Conservation (phyloP, 2,888 invertebrate genomes). For the Melanostoma mellinum region DNA sequence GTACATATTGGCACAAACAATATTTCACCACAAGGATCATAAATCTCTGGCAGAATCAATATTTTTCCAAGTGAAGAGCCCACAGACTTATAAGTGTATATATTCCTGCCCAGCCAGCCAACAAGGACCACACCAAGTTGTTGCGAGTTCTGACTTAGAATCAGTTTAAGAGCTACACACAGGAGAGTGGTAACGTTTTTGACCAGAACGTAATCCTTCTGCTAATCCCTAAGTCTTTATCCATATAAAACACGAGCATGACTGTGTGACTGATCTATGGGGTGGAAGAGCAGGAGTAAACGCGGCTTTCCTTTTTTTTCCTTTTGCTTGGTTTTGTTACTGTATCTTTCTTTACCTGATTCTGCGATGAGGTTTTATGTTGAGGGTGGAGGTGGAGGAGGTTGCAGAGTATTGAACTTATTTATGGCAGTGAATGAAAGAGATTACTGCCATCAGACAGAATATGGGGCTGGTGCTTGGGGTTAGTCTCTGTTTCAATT, state of each 20-base stretch:
- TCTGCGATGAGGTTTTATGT: neutral
- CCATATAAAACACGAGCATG: conserved; percentile 41
- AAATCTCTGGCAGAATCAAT: conserved; percentile 70
- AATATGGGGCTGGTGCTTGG: neutral
- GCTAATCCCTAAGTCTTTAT: conserved; percentile 62
- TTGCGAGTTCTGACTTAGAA: neutral
- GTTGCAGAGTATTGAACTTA: conserved; percentile 64
- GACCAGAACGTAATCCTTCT: conserved; percentile 64
- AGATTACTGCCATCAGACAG: conserved; percentile 53
- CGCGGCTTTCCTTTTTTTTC: conserved; percentile 22
- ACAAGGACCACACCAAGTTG: neutral
- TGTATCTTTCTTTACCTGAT: conserved; percentile 36
- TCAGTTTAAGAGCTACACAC: conserved; percentile 33
- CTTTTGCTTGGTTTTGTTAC: neutral
- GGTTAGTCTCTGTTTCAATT: conserved; percentile 44
- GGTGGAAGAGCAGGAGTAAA: conserved; percentile 11
- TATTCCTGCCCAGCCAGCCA: neutral
- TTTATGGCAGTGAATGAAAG: conserved; percentile 67
- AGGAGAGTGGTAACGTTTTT: conserved; percentile 45
- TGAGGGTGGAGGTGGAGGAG: conserved; percentile 30
- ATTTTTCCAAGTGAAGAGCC: conserved; percentile 62
- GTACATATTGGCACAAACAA: conserved; percentile 61
- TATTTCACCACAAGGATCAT: conserved; percentile 72
- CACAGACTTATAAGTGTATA: conserved; percentile 26
- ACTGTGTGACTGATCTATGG: conserved; percentile 48